Evolutionary conservation across 2,113 vertebrate species (phyloP), one percentile per base, ranked within the genome.

Genomic region (Xyrauchen texanus): DNA sequence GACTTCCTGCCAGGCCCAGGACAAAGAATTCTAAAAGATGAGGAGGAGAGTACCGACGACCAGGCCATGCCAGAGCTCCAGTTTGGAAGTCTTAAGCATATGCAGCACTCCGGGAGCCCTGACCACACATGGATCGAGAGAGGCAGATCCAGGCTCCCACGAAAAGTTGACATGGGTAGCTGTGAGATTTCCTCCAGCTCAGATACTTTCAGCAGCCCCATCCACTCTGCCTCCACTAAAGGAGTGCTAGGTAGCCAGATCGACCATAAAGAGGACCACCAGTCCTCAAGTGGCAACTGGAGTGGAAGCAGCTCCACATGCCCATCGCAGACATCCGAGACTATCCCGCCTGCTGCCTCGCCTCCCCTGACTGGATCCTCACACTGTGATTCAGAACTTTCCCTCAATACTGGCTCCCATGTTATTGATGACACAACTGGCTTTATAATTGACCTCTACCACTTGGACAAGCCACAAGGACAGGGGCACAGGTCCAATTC

Each of bases 221-320:
- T 98, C 89, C 97, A 98, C 85, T 98, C 95, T 51, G 93, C 96
- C 75, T 98, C 96, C 70, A 93, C 93, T 0, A 90, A 94, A 45
- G 93, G 95, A n/a, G 94, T 94, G 76, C 90, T 98, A 67, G 93
- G 96, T 57, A 95, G 95, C 88, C 97, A 97, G 84, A 95, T 97
- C 84, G 97, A 98, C 91, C 94, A 96, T 90, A 98, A 99, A 81
- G 98, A 99, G 16, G 97, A 99, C 81, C 98, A 99, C 84, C 98
- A 99, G 88, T 99, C 98, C 2, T 99, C 98, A 62, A 99, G 98
- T 21, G 98, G 98, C 8, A 99, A 99, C 90, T 99, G 98, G 98
- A 99, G 98, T 0, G 98, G 98, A 70, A 98, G 96, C 86, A 98
- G 97, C 88, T 99, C 98, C 77, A 99, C 98, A 0, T 99, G 98